phyloP scores from a whole-genome alignment of 2,888 invertebrate genomes.

The Timandra comae region DNA sequence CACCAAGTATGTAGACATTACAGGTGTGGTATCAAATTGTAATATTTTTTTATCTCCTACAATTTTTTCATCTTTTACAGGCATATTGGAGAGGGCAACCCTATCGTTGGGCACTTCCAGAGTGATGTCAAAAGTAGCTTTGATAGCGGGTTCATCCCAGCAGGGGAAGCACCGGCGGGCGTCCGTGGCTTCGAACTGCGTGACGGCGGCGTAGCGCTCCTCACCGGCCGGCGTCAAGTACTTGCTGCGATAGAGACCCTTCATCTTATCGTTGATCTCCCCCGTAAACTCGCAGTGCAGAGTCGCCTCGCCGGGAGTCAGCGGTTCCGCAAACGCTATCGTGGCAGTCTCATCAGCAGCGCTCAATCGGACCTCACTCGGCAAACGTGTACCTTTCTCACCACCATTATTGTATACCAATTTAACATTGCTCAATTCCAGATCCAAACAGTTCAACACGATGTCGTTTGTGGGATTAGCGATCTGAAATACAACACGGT shows the following conservation, averaged over 20 bases:
- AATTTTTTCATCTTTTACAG: constrained; percentile 70
- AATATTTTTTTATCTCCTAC: constrained; percentile 74
- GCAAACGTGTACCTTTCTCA: constrained; percentile 36
- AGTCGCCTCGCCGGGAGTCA: constrained; percentile 76
- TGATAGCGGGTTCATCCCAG: constrained; percentile 98
- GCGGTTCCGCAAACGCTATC: constrained; percentile 77
- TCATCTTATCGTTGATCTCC: constrained; percentile 93
- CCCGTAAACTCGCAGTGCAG: constrained; percentile 87
- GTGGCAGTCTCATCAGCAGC: constrained; percentile 82
- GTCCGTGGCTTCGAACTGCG: constrained; percentile 94
- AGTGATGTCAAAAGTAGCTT: constrained; percentile 95
- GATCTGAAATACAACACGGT: constrained; percentile 78
- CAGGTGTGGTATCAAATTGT: constrained; percentile 88
- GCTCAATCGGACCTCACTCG: constrained; percentile 53
- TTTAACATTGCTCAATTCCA: constrained; percentile 80
- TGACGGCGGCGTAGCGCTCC: constrained; percentile 89
- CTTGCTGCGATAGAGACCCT: constrained; percentile 95
- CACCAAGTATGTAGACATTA: constrained; percentile 97
- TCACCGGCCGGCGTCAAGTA: constrained; percentile 85
- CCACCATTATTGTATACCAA: constrained; percentile 69
- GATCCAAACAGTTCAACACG: constrained; percentile 86
- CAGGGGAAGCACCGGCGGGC: constrained; percentile 97
- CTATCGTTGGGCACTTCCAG: constrained; percentile 87
- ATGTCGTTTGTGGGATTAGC: constrained; percentile 80
- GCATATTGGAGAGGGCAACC: constrained; percentile 96